A percentile compares a stretch with the other conserved stretches of the same genome.
phyloP scores from a whole-genome alignment of 2,113 vertebrate species.

The Callospermophilus lateralis region DNA sequence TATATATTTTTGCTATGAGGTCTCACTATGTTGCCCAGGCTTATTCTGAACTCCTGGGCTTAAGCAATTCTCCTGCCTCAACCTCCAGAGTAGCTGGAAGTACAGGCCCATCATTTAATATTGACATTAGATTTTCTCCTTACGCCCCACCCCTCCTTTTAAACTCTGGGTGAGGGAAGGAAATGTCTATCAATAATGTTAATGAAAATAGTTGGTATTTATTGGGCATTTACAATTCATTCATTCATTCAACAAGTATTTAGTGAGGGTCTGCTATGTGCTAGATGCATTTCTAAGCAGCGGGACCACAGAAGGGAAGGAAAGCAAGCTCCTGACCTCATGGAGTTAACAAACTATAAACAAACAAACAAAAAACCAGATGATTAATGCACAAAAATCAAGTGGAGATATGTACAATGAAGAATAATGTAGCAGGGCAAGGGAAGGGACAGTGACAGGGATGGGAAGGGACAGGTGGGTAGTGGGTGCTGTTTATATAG shows the following conservation, averaged over 20 bases:
- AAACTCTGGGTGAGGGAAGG: not conserved
- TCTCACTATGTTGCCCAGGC: not conserved
- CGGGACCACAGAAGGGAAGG: not conserved
- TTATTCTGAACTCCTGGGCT: not conserved
- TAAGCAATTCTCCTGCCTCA: not conserved
- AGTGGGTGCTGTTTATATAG: not conserved
- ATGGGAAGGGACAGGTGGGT: not conserved
- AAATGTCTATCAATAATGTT: not conserved
- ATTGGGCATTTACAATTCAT: not conserved
- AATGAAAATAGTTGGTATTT: not conserved
- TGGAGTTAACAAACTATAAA: not conserved
- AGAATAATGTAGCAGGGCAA: not conserved
- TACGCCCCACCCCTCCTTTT: not conserved
- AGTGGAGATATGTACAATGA: not conserved
- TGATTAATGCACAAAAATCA: not conserved
- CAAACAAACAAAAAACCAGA: not conserved
- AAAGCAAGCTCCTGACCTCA: not conserved
- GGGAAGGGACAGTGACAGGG: too few species aligned
- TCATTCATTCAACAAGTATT: not conserved
- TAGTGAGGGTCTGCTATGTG: not conserved
- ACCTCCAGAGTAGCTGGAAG: not conserved
- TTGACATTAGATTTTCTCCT: not conserved
- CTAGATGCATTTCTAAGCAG: not conserved
- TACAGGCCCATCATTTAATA: not conserved
- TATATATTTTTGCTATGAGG: not conserved